These are phyloP conservation scores for Patagioenas fasciata DNA, from an alignment of 2,113 vertebrate genomes.

Conservation along the genomic window DNA sequence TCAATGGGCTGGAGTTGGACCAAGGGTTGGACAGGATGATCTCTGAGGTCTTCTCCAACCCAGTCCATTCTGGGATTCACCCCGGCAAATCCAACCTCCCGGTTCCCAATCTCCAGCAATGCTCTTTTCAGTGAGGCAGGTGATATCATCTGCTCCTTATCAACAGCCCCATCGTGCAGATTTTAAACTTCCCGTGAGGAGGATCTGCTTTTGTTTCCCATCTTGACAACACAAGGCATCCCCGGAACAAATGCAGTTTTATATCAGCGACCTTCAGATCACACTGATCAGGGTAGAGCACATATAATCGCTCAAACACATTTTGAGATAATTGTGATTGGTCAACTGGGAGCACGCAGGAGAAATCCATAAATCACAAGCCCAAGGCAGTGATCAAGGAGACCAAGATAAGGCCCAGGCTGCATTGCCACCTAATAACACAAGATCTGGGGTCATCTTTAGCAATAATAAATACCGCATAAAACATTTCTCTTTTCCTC, in stretches of 20 bases:
- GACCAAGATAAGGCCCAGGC: neutral
- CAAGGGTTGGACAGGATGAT: too few species aligned
- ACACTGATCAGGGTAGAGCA: neutral
- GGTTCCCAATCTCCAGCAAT: neutral
- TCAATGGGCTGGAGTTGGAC: too few species aligned
- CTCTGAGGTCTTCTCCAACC: too few species aligned
- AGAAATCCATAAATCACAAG: neutral
- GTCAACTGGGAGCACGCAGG: neutral
- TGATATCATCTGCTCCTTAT: fast-evolving
- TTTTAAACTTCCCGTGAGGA: neutral
- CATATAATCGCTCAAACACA: fast-evolving
- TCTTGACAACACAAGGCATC: neutral
- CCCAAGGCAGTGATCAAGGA: neutral
- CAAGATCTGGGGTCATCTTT: neutral
- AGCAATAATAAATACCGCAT: neutral
- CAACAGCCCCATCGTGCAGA: neutral
- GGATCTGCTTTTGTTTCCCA: neutral
- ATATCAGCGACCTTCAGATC: neutral
- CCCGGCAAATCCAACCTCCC: neutral
- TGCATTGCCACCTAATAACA: fast-evolving
- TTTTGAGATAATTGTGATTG: fast-evolving
- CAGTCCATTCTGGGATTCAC: too few species aligned
- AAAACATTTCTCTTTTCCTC: neutral
- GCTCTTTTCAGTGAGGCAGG: neutral
- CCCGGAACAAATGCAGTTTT: neutral